Evolutionary conservation across 2,797 vertebrate genomes (phyloP).

Genomic region (Chiroxiphia lanceolata): DNA sequence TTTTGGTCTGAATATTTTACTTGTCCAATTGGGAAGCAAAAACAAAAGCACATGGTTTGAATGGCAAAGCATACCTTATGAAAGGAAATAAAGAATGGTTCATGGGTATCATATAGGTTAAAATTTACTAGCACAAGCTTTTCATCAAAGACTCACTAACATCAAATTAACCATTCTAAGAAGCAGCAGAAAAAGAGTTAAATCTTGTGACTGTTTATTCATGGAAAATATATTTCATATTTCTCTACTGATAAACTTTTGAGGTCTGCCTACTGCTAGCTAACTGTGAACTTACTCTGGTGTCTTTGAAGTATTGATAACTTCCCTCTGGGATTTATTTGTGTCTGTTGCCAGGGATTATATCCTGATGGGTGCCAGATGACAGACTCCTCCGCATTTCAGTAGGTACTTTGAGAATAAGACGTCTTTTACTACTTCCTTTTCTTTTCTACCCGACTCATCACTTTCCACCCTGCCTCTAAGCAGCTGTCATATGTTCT

Average conservation of each 20-base stretch:
- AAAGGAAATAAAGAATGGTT: not conserved
- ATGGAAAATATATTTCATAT: not conserved
- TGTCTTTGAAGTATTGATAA: slow-evolving; percentile 45
- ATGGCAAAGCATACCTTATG: not conserved
- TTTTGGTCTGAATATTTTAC: not conserved
- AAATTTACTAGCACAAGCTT: not conserved
- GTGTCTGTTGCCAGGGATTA: slow-evolving; percentile 26
- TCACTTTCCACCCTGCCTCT: slow-evolving; percentile 21
- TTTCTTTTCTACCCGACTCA: slow-evolving; percentile 17
- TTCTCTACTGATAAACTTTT: not conserved
- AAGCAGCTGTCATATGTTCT: slow-evolving; percentile 45
- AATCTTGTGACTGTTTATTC: not conserved
- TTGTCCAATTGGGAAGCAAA: not conserved
- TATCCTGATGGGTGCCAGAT: slow-evolving; percentile 44
- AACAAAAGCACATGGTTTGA: not conserved
- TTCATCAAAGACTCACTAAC: not conserved
- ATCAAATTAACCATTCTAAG: not conserved
- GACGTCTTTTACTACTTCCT: slow-evolving; percentile 34
- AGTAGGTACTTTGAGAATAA: slow-evolving; percentile 34
- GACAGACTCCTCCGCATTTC: slow-evolving; percentile 33
- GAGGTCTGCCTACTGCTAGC: not conserved
- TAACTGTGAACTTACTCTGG: not conserved
- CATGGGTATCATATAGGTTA: not conserved
- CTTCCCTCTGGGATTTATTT: slow-evolving; percentile 42
- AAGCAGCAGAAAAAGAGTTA: not conserved